Evolutionary conservation across 2,888 invertebrate genomes (phyloP), one percentile per base, ranked within the genome.

Genomic region (Troglohyphantes excavatus): DNA sequence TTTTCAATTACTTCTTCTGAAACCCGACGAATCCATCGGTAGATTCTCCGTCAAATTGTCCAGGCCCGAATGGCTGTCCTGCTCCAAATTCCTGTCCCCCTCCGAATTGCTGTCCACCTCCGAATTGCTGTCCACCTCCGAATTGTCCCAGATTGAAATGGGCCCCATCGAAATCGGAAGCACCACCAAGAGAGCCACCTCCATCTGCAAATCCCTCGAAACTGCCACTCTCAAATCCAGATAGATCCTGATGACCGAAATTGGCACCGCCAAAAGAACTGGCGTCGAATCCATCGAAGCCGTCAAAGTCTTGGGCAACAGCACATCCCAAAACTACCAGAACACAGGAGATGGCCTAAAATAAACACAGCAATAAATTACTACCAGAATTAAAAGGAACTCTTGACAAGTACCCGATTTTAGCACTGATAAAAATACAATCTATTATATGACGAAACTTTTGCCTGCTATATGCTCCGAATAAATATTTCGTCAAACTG

Each of bases 251-350:
- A 5, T 75, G 59, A 7, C 88, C 88, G 29, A 89, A 89, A 73
- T 68, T 75, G 59, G 53, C 27, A 21, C 63, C 43, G 11, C 27
- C 81, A 39, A 82, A 89, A 3, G 68, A 73, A n/a, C 81, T 82
- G 26, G 88, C 43, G n/a, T 89, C 88, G 19, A 89, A 89, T 19
- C 76, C 82, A 21, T 89, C 82, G 39, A 89, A 82, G 2, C 75
- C 88, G 2, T 89, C 88, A 29, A 89, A 89, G 2, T 76, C 76
- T 43, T 89, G 88, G 9, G 68, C 17, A 63, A 43, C 33, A 6
- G 61, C 82, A 43, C 59, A 39, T 26, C 63, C 75, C 43, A 89
- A 67, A 29, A 63, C 2, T 3, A 81, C 19, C 6, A 68, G 53
- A 33, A 75, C n/a, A 19, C 29, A 53, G 23, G 63, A 70, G 2